A percentile compares a stretch with the other conserved stretches of the same genome.
phyloP scores from a whole-genome alignment of 2,888 invertebrate species.

The Fragum whitleyi region DNA sequence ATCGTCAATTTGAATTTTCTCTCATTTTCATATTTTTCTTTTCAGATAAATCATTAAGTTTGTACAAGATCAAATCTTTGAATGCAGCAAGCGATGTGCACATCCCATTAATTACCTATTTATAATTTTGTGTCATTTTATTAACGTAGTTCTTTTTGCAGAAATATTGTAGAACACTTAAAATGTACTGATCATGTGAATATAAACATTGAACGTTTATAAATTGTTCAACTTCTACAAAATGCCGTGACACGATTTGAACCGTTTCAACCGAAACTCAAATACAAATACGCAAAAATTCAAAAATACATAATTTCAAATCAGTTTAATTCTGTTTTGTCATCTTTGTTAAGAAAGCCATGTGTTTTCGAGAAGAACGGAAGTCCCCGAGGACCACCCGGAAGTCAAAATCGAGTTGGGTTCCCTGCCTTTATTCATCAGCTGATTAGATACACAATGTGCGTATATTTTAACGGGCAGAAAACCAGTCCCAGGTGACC shows the following conservation, averaged over 20 bases:
- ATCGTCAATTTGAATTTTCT: neutral
- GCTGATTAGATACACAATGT: conserved; percentile 52
- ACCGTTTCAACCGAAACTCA: neutral
- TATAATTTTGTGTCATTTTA: too few species aligned
- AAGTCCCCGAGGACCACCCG: conserved; percentile 31
- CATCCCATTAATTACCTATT: too few species aligned
- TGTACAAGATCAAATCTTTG: too few species aligned
- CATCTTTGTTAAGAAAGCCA: conserved; percentile 49
- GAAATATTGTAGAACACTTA: too few species aligned
- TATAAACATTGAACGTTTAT: too few species aligned
- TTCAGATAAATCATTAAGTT: too few species aligned
- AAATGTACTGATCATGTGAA: too few species aligned
- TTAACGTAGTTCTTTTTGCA: too few species aligned
- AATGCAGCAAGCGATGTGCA: too few species aligned
- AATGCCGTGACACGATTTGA: too few species aligned
- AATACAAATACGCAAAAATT: neutral
- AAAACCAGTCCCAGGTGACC: conserved; percentile 57
- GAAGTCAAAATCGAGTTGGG: conserved; percentile 54
- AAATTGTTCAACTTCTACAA: too few species aligned
- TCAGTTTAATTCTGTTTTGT: conserved; percentile 50
- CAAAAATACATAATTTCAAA: conserved; percentile 48
- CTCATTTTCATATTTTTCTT: too few species aligned
- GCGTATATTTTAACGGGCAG: conserved; percentile 62
- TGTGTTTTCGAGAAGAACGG: conserved; percentile 37
- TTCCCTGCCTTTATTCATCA: conserved; percentile 60